Evolutionary conservation across 1,140 invertebrate species (phyloP), one percentile per base, ranked within the genome.

Genomic region (Drosophila kepulauana): DNA sequence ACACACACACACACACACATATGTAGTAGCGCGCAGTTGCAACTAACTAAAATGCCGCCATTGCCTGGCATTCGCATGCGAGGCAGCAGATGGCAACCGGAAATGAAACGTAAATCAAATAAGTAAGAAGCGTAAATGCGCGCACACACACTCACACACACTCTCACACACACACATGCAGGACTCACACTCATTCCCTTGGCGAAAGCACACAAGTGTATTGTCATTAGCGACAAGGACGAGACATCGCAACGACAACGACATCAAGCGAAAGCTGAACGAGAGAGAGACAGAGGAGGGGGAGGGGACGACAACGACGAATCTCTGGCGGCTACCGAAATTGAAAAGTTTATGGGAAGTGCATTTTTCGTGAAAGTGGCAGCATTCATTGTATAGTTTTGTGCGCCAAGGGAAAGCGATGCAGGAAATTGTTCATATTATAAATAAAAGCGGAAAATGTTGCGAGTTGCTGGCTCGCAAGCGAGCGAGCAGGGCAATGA

Each of bases 21-120:
- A n/a, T 8, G 13, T 6, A 46, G 33, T 25, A 25, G 13, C 67
- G 35, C 57, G 49, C 66, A 64, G 45, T 54, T 79, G 82, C 81
- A 69, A 49, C 63, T 65, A 84, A 70, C 80, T 76, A 67, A 75
- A 81, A 59, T 52, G 48, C 61, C 66, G 79, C 57, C 46, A 48
- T 49, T 64, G 45, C 67, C 10, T 78, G 57, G 82, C 54, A 89
- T 81, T 89, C 81, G 81, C 61, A 81, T 85, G 75, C 81, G 71
- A 90, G 81, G 85, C 86, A 89, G 85, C 85, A 89, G 84, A 89
- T 89, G 85, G 85, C 85, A 89, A 79, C 86, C 85, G 85, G 85
- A 89, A 89, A 89, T 89, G 85, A 89, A 90, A 89, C 86, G 86
- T 89, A 90, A 89, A 89, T 89, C 85, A 89, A 89, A 89, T 89